Percentiles rank a stretch among this genome's conserved stretches.
Conservation (phyloP, 2,797 vertebrate genomes). For the Sandelia bainsii region DNA sequence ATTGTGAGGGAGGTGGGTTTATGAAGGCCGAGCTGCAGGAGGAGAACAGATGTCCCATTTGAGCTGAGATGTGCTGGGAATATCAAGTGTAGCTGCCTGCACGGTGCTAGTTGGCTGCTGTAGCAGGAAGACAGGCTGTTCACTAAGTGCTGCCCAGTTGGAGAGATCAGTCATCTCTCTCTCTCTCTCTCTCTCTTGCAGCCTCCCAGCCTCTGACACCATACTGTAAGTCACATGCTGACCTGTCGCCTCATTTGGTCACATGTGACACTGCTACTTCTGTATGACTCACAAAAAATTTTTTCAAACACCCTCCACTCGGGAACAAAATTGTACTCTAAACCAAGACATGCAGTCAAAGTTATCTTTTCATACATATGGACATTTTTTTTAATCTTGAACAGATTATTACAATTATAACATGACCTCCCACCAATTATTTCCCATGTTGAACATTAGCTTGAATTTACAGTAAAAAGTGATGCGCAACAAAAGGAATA, state of each 20-base stretch:
- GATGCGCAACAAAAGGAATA: too few species aligned
- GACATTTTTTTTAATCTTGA: too few species aligned
- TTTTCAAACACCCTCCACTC: too few species aligned
- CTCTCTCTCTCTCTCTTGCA: constrained; percentile 1
- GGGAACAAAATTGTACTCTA: too few species aligned
- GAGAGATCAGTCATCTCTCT: constrained; percentile 48
- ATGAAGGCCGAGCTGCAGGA: constrained; percentile 57
- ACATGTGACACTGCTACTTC: neutral
- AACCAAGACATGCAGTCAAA: too few species aligned
- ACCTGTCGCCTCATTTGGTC: constrained; percentile 8
- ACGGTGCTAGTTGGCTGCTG: constrained; percentile 59
- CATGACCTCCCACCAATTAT: too few species aligned
- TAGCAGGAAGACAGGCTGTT: constrained; percentile 61
- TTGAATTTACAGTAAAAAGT: too few species aligned
- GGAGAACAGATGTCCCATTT: constrained; percentile 79
- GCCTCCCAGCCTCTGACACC: constrained; percentile 2
- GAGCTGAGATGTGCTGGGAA: constrained; percentile 71
- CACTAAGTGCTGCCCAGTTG: constrained; percentile 61
- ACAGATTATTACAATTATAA: too few species aligned
- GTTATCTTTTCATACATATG: too few species aligned
- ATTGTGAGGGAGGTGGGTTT: constrained; percentile 63
- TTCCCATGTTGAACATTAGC: too few species aligned
- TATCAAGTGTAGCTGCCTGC: constrained; percentile 68
- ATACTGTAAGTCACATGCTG: constrained; percentile 20
- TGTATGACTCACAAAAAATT: constrained; percentile 1